phyloP scores from a whole-genome alignment of 1,140 invertebrate genomes.

The Meteorus sp. region DNA sequence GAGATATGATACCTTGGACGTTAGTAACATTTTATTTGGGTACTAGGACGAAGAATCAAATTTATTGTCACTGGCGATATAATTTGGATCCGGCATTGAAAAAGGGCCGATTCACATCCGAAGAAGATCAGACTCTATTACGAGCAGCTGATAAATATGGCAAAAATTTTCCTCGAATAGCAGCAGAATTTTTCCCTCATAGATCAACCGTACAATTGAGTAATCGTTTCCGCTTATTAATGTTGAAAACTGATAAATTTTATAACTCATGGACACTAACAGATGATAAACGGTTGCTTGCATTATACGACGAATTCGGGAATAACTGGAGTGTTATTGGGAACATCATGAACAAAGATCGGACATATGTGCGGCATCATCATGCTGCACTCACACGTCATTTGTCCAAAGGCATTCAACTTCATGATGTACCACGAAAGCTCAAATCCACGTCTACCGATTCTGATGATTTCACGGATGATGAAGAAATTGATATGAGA shows the following conservation, averaged over 20 bases:
- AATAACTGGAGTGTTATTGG: constrained; percentile 52
- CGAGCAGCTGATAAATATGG: constrained; percentile 66
- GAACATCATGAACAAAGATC: constrained; percentile 50
- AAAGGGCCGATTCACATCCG: constrained; percentile 64
- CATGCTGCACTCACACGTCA: constrained; percentile 46
- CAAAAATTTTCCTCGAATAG: constrained; percentile 60
- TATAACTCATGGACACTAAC: constrained; percentile 53
- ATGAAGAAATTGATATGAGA: not conserved
- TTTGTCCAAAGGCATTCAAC: constrained; percentile 30
- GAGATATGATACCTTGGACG: constrained; percentile 68
- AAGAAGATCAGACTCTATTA: constrained; percentile 65
- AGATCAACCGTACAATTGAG: constrained; percentile 61
- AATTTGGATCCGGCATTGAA: constrained; percentile 52
- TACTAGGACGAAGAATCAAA: constrained; percentile 64
- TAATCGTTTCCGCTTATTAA: constrained; percentile 58
- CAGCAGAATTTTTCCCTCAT: constrained; percentile 56
- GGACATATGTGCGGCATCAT: constrained; percentile 58
- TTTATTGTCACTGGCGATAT: constrained; percentile 61
- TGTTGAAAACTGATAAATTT: constrained; percentile 39
- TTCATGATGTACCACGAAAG: constrained; percentile 34
- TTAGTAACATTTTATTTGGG: constrained; percentile 64
- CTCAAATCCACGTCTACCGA: not conserved
- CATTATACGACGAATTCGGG: constrained; percentile 47
- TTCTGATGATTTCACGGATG: not conserved
- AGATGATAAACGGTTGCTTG: constrained; percentile 54